Base-by-base conservation (phyloP, 1,140 invertebrate species). In the Achroia grisella region DNA sequence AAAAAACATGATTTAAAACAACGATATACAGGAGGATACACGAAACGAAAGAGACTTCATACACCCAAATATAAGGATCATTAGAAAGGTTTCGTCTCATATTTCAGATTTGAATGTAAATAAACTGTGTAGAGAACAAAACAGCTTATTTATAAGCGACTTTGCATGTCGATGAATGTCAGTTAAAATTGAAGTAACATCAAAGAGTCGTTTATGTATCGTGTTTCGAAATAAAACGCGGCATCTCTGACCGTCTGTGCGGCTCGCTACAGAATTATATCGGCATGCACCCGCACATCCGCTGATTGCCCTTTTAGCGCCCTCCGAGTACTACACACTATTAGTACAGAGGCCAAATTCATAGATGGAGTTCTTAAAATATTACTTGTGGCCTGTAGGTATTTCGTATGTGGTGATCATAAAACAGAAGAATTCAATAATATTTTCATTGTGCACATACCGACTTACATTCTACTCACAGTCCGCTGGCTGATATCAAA, bases 191-290 rank as follows among this genome's bases (percentile, higher is more conserved):
- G 54, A 53, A 62, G 57, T 54, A 55, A 69, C 62, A 73, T 74
- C 71, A 74, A 77, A 76, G 66, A 57, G 56, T 55, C 44, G 54
- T 56, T 65, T 61, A 56, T 58, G 58, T 64, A 66, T 72, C 66
- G 52, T 41, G 56, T 71, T 67, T 63, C 56, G 56, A 62, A 67
- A 63, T 63, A 64, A 70, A 60, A 63, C 63, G 54, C 50, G 57
- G 17, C 17, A 23, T 23, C 17, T 23, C 17, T 23, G 17, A 23
- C 17, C 2, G 2, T 23, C 2, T 23, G 17, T 6, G 17, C 17
- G 17, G 36, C 35, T 42, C 40, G 34, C 48, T 46, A 44, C 36
- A 51, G 62, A 46, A 71, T 75, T 60, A 56, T 51, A 58, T 62
- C 57, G 42, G 35, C 42, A 44, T 42, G 17, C 33, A 13, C 40